Evolutionary conservation across 2,113 vertebrate genomes (phyloP), one percentile per base, ranked within the genome.

Genomic region (Gavialis gangeticus): DNA sequence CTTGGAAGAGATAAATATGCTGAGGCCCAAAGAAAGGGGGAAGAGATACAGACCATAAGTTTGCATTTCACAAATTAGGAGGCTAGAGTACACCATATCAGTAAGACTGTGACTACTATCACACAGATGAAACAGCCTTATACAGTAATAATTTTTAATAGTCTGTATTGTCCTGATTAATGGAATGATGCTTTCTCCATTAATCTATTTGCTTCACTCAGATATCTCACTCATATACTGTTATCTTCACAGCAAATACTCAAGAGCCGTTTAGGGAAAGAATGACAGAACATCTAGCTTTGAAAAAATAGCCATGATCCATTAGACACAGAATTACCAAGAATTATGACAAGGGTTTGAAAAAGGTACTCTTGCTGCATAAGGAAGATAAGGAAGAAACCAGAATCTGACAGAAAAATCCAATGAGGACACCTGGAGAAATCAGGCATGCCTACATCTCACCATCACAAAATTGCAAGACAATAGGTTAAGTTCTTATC

Each of bases 391-490:
- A 73, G 7, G 6, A 90, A 54, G 7, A 69, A 73, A 21, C 1
- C 27, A 66, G 18, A 7, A 63, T 10, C 18, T 55, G 12, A 59
- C 11, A 19, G 5, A 75, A 34, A 10, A 92, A 56, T 4, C 28
- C 0, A 0, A 0, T 27, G 30, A 55, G 14, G 34, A 19, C 4
- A 75, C 2, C 75, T 58, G 30, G 27, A 46, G 69, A 85, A 85
- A 5, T 3, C 62, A 75, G 46, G 2, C 15, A 12, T 71, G 12
- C 3, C 79, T 24, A 28, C 59, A 2, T 8, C 19, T 79, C 25
- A 71, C 5, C 22, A 71, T 0, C 34, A 46, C 14, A 0, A 10
- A 1, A 1, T 4, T 57, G 24, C 27, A 10, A 28, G 34, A 66
- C 24, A 46, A 79, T 9, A 56, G 17, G 66, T 60, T 10, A 78